Percentiles rank a stretch among this genome's conserved stretches.
These are phyloP conservation scores for Apostichopus parvimensis DNA, from an alignment of 35 echinoderm and acorn worm genomes.

Conservation along the genomic window DNA sequence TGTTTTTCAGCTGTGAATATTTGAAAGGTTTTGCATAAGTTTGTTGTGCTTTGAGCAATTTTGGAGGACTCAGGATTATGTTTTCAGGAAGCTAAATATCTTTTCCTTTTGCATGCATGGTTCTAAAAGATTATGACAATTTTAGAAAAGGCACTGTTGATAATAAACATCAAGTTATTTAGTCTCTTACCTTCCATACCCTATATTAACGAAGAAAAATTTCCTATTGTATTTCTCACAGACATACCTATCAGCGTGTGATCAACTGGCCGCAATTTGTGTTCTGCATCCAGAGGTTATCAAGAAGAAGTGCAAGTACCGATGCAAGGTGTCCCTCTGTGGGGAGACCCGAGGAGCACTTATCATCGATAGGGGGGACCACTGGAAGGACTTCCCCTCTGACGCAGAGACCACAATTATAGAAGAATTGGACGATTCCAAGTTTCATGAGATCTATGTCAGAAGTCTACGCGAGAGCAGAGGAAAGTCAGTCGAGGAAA, in stretches of 20 bases:
- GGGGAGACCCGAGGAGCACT: slow-evolving; percentile 35
- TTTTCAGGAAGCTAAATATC: too few species aligned
- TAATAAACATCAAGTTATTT: too few species aligned
- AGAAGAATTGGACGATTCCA: slow-evolving; percentile 4
- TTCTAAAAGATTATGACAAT: too few species aligned
- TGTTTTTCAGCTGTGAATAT: too few species aligned
- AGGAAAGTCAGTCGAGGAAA: not conserved
- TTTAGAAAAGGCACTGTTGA: too few species aligned
- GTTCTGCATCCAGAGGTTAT: not conserved
- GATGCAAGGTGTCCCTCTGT: slow-evolving; percentile 43
- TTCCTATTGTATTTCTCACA: not conserved
- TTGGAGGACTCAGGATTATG: too few species aligned
- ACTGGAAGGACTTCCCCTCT: slow-evolving; percentile 30
- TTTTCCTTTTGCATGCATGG: too few species aligned
- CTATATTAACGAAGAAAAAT: too few species aligned
- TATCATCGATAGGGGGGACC: not conserved
- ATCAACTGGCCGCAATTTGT: slow-evolving; percentile 11
- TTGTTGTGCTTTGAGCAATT: too few species aligned
- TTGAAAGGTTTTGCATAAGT: too few species aligned
- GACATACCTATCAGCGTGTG: not conserved
- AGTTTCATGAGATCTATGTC: slow-evolving; percentile 9
- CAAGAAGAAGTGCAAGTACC: not conserved
- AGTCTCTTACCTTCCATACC: too few species aligned
- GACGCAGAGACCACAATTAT: slow-evolving; percentile 25
- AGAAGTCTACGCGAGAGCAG: slow-evolving; percentile 6